phyloP scores from a whole-genome alignment of 2,797 vertebrate genomes.

The Hydrolagus colliei region DNA sequence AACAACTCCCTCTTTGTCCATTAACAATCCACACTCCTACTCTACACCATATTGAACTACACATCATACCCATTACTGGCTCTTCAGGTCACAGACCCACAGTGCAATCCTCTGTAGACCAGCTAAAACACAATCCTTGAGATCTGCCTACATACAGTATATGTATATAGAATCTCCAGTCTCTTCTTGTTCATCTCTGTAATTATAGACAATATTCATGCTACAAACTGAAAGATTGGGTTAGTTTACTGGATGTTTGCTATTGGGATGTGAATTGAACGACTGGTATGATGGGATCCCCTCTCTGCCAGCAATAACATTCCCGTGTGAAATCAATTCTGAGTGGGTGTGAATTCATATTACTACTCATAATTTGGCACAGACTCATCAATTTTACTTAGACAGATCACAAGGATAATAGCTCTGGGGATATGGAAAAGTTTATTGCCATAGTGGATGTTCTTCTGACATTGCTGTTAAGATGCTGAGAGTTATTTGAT shows the following conservation, averaged over 20 bases:
- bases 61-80: too few species aligned
- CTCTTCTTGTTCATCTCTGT: neutral
- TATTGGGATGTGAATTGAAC: neutral
- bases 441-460: neutral
- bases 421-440: neutral
- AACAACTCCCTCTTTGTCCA: too few species aligned
- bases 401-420: neutral
- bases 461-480: neutral
- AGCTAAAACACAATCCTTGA: too few species aligned
- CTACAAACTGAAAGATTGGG: neutral
- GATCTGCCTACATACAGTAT: too few species aligned
- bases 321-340: neutral
- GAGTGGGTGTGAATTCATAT: neutral
- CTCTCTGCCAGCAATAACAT: neutral
- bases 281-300: neutral
- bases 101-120: too few species aligned
- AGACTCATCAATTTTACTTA: neutral
- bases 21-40: too few species aligned
- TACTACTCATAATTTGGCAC: neutral
- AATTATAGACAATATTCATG: neutral
- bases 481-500: neutral
- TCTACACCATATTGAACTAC: too few species aligned
- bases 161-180: neutral
- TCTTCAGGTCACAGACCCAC: too few species aligned
- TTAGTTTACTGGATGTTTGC: neutral